Base-by-base conservation (phyloP, 2,888 invertebrate species). In the Synanthedon tipuliformis region DNA sequence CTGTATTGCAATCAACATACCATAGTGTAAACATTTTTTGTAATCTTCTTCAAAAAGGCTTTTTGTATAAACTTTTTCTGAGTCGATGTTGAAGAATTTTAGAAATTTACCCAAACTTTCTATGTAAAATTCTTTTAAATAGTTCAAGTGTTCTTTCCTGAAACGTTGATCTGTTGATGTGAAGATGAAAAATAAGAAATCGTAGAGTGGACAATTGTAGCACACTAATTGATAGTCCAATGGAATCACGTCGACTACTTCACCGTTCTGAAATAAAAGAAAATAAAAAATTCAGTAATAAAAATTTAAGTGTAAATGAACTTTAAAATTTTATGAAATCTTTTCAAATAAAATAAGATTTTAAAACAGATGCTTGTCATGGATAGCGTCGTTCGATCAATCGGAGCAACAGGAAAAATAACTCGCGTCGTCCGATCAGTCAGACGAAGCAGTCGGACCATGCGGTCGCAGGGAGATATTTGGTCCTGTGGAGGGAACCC, bases 51-150 rank as follows among this genome's bases (percentile, higher is more conserved):
- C 53, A 50, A 51, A 55, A 23, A 40, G 40, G 12, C 40, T 27
- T n/a, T 23, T 55, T 5, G 55, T 53, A 27, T 53, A 55, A 4
- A 53, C 50, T 8, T 51, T 23, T 45, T 51, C 53, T 11, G 51
- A 8, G 11, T 54, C 48, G 3, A 51, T 48, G 3, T 52, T 41
- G 48, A 56, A 56, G n/a, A 51, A 15, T 27, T 40, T 13, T 4
- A 54, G 51, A 27, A 50, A 54, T 1, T 48, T 40, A 23, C 27
- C 49, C 48, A 56, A 23, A n/a, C 50, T 40, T 3, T 51, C 49
- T 13, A 51, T 50, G 34, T 56, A 56, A 7, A 53, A 12, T 8
- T 53, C 40, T 16, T 52, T 50, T 10, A 56, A 23, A 50, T 52
- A 3, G 3, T 45, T 13, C 41, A 54, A 48, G 48, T 56, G 53